A percentile compares a stretch with the other conserved stretches of the same genome.
Conservation (phyloP, 2,797 vertebrate species). For the Malacoctenus gilli region DNA sequence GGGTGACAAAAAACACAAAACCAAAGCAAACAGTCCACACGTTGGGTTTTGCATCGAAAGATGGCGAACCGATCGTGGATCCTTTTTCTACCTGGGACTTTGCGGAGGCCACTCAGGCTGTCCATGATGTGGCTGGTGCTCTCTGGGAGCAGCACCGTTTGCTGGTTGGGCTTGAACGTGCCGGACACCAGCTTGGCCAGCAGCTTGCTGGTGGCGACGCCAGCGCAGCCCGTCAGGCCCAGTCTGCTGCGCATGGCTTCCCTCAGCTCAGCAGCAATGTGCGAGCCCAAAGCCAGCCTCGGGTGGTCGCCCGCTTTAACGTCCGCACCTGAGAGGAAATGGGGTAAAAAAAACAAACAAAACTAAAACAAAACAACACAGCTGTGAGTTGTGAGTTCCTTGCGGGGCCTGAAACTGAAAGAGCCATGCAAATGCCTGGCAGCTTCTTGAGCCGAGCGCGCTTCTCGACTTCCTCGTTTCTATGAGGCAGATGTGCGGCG, state of each 20-base stretch:
- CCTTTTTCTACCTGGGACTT: conserved; percentile 89
- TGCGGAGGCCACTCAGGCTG: conserved; percentile 77
- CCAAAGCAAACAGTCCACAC: too few species aligned
- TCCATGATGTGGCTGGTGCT: conserved; percentile 79
- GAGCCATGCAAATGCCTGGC: conserved; percentile 58
- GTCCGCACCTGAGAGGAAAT: conserved; percentile 71
- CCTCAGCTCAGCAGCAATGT: conserved; percentile 86
- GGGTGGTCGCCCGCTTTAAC: conserved; percentile 64
- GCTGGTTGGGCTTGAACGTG: conserved; percentile 91
- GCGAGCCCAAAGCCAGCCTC: conserved; percentile 84
- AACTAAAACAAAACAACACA: too few species aligned
- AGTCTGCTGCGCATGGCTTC: conserved; percentile 76
- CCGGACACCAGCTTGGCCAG: conserved; percentile 91
- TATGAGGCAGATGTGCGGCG: conserved; percentile 30
- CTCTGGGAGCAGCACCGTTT: conserved; percentile 88
- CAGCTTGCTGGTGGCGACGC: conserved; percentile 88
- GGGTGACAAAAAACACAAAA: too few species aligned
- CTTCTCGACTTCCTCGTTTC: conserved; percentile 61
- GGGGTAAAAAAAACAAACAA: conserved; percentile 14
- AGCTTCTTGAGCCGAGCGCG: not conserved
- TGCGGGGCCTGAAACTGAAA: conserved; percentile 51
- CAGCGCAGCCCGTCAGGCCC: conserved; percentile 89
- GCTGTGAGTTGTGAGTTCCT: too few species aligned
- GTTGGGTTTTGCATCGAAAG: too few species aligned
- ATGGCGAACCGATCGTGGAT: too few species aligned